Evolutionary conservation across 2,797 vertebrate genomes (phyloP).

Genomic region (Lemur catta): DNA sequence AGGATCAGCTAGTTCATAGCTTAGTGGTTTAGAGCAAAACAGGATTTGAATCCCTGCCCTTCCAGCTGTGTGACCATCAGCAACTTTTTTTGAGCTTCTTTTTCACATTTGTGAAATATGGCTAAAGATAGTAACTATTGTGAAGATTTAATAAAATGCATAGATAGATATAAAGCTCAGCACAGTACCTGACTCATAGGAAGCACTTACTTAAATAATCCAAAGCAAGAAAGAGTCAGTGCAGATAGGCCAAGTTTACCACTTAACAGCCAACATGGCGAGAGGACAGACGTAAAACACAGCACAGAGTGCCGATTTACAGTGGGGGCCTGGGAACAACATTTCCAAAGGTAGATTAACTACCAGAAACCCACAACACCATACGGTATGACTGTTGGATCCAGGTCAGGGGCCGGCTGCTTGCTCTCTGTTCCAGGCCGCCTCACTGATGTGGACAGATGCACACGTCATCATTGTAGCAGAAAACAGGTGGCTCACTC

Average conservation of each 20-base stretch:
- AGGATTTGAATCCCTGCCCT: neutral
- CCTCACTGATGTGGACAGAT: neutral
- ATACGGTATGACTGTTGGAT: neutral
- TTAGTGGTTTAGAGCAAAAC: neutral
- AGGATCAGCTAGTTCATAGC: neutral
- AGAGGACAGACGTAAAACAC: neutral
- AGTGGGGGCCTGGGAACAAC: neutral
- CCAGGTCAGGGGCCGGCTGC: neutral
- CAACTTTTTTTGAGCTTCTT: conserved; percentile 12
- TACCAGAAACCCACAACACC: neutral
- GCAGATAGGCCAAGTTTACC: neutral
- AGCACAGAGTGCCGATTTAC: neutral
- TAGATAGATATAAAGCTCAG: neutral
- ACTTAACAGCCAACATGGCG: neutral
- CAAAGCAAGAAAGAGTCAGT: conserved; percentile 1
- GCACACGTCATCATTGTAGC: neutral
- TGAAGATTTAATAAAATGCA: neutral
- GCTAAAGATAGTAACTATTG: neutral
- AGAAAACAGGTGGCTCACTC: conserved; percentile 39
- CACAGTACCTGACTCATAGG: neutral
- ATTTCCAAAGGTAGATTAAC: neutral
- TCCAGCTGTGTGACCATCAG: neutral
- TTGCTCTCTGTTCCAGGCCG: neutral
- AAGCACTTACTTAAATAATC: neutral
- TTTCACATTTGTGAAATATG: conserved; percentile 8